Evolutionary conservation across 2,113 vertebrate species (phyloP), one percentile per base, ranked within the genome.

Genomic region (Pseudopodoces humilis): DNA sequence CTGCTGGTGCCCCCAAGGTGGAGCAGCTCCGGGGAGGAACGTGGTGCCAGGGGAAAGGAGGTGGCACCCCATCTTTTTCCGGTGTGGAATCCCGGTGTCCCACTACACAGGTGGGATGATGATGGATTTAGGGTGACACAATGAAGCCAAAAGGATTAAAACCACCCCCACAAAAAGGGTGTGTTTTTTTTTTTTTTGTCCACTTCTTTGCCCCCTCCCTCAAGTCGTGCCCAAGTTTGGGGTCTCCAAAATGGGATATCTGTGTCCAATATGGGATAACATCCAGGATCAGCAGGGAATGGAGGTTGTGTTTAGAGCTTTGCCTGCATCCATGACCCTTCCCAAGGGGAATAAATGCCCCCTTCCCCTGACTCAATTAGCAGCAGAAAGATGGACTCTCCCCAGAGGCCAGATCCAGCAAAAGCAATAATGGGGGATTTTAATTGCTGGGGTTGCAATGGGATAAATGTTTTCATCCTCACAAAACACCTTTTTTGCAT

Each of bases 81-180:
- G 1, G 1, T 0, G 22, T 2, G 1, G 24, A 69, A 77, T 74
- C 74, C 63, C 0, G 0, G 4, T 8, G 13, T 44, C 64, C 30
- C 2, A 0, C 55, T 4, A 3, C 8, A 1, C 27, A 1, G 13
- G 19, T 46, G 47, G 74, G 47, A 20, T 1, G 7, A 1, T 35
- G 24, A 64, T 25, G 43, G 50, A 0, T 64, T 65, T 2, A 15
- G 43, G 52, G 31, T n/a, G 24, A 13, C 7, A 0, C 2, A 2
- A 7, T 18, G 18, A 41, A 49, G 9, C 3, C 33, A 55, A 15
- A 35, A 1, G 7, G 21, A 41, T 67, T 53, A 11, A 79, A 88
- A 71, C 9, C 6, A 8, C 5, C 10, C 2, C 2, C 9, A 4
- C 1, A 1, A 6, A 69, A 74, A 56, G 8, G 5, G 1, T 37